Conservation (phyloP, 2,888 invertebrate species). For the Artemia sinica region DNA sequence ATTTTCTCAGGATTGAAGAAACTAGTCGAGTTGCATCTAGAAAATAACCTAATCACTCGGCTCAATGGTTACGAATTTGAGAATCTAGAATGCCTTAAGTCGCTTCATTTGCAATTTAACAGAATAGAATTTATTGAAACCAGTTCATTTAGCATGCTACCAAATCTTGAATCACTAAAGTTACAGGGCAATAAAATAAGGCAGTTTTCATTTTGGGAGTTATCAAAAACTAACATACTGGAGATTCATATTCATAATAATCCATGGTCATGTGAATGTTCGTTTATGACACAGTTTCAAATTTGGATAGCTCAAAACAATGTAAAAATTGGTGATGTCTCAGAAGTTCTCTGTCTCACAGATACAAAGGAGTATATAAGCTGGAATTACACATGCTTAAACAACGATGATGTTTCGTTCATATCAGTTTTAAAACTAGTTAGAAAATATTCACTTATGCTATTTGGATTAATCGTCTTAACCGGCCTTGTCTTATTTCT, state of each 20-base stretch:
- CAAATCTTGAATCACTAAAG: constrained; percentile 45
- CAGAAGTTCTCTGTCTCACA: constrained; percentile 46
- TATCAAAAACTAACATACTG: constrained; percentile 35
- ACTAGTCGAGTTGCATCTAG: constrained; percentile 53
- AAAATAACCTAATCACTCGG: constrained; percentile 49
- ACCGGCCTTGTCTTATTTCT: constrained; percentile 48
- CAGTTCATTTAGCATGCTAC: constrained; percentile 48
- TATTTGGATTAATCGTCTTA: constrained; percentile 49
- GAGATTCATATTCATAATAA: constrained; percentile 42
- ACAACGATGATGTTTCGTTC: constrained; percentile 16
- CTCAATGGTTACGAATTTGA: constrained; percentile 63
- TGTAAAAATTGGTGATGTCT: constrained; percentile 43
- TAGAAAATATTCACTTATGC: constrained; percentile 54
- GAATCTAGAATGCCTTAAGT: constrained; percentile 50
- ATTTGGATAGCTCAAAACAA: constrained; percentile 54
- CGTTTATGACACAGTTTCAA: constrained; percentile 45
- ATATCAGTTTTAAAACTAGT: constrained; percentile 32
- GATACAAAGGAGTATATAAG: constrained; percentile 41
- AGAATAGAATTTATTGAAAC: constrained; percentile 49
- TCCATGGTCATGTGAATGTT: constrained; percentile 68
- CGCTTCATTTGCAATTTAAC: constrained; percentile 56
- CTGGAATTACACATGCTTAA: constrained; percentile 32
- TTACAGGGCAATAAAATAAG: constrained; percentile 53
- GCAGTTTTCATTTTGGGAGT: constrained; percentile 51
- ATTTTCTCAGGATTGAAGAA: constrained; percentile 64